Conservation (phyloP, 2,888 invertebrate genomes). For the Sicus ferrugineus region DNA sequence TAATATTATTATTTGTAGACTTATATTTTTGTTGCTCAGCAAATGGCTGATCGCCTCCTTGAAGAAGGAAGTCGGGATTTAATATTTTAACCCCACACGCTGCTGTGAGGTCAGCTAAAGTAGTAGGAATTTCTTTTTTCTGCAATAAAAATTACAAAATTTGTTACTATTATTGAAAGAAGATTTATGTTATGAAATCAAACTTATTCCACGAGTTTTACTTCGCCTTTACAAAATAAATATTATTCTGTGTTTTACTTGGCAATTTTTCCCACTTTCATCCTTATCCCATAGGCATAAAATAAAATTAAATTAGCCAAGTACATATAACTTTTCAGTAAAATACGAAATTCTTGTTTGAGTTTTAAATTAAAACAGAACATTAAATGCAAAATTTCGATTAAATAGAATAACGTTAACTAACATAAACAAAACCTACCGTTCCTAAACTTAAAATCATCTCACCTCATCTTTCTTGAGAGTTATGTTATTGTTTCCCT, state of each 20-base stretch:
- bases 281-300: background rate
- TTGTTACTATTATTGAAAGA: background rate
- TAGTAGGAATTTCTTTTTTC: slow-evolving; percentile 66
- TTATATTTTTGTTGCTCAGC: slow-evolving; percentile 63
- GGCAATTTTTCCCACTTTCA: no score
- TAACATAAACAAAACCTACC: no score
- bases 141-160: slow-evolving; percentile 15
- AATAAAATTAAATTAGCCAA: background rate
- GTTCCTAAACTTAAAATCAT: no score
- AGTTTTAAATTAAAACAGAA: no score
- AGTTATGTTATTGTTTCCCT: slow-evolving; percentile 55
- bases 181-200: background rate
- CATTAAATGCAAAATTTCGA: no score
- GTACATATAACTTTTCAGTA: no score
- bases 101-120: slow-evolving; percentile 77
- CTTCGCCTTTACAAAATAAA: no score
- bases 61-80: slow-evolving; percentile 79
- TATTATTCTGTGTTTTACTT: background rate
- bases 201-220: no score
- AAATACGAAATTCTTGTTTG: no score
- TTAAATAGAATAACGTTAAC: no score
- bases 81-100: slow-evolving; percentile 82
- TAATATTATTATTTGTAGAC: slow-evolving; percentile 34
- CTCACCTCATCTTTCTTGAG: slow-evolving; percentile 61
- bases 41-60: slow-evolving; percentile 77